Percentiles rank a stretch among this genome's conserved stretches.
Conservation (phyloP, 2,113 vertebrate species). For the Elaphurus davidianus region DNA sequence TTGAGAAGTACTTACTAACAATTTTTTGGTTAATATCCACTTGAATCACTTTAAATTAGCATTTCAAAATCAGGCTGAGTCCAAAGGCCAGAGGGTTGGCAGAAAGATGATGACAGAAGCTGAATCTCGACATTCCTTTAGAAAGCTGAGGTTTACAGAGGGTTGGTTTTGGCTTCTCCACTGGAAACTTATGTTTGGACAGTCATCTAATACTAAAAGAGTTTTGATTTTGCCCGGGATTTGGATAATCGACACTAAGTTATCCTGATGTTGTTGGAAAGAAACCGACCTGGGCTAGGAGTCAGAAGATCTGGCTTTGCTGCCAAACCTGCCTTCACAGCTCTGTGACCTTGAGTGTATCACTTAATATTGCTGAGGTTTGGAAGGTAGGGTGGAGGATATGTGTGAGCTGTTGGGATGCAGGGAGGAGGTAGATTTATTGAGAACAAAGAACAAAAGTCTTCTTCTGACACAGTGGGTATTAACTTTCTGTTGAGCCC, state of each 20-base stretch:
- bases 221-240: not conserved
- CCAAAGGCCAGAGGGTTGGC: conserved; percentile 24
- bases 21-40: conserved; percentile 34
- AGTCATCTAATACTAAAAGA: not conserved
- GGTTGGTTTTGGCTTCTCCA: conserved; percentile 30
- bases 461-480: not conserved
- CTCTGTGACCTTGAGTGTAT: not conserved
- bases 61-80: conserved; percentile 41
- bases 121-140: conserved; percentile 14
- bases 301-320: not conserved
- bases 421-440: not conserved
- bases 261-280: conserved; percentile 28
- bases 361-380: not conserved
- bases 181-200: conserved; percentile 33
- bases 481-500: not conserved
- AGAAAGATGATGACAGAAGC: not conserved
- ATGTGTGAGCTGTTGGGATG: not conserved
- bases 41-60: conserved; percentile 37
- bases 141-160: conserved; percentile 11
- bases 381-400: not conserved
- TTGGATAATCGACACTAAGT: not conserved
- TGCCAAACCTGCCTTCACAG: not conserved
- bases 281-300: not conserved
- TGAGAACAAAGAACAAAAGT: not conserved
- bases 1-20: conserved; percentile 53